Percentiles rank a stretch among this genome's conserved stretches.
These are phyloP conservation scores for Myotis findleyi DNA, from an alignment of 2,797 vertebrate genomes.

Conservation along the genomic window DNA sequence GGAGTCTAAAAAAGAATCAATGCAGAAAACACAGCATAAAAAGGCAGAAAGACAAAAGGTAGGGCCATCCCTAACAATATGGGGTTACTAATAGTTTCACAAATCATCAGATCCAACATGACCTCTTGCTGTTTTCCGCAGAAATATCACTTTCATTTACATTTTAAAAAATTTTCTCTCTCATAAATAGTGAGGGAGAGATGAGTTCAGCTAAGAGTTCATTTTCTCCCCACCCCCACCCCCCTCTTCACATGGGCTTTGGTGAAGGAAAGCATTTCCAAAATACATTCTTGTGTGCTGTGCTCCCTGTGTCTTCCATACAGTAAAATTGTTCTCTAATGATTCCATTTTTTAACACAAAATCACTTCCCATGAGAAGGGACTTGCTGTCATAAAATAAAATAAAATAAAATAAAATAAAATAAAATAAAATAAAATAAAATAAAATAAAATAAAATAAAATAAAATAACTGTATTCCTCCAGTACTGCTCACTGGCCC, in stretches of 20 bases:
- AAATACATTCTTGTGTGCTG: constrained; percentile 25
- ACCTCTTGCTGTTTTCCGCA: constrained; percentile 69
- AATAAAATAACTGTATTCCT: background rate
- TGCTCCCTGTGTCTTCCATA: background rate
- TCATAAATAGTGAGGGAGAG: constrained; percentile 49
- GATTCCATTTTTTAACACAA: constrained; percentile 45
- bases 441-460: too few relatives aligned
- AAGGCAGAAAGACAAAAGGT: constrained; percentile 21
- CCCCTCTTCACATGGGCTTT: background rate
- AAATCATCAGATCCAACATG: constrained; percentile 73
- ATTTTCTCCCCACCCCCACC: constrained; percentile 23
- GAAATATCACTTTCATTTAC: constrained; percentile 75
- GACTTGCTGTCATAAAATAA: background rate
- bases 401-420: too few relatives aligned
- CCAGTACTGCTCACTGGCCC: background rate
- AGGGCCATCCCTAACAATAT: constrained; percentile 44
- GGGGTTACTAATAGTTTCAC: constrained; percentile 73
- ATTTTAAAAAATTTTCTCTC: constrained; percentile 51
- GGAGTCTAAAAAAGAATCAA: constrained; percentile 51
- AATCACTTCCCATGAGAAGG: background rate
- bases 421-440: too few relatives aligned
- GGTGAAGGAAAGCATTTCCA: constrained; percentile 56
- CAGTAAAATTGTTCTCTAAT: constrained; percentile 51
- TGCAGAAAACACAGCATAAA: constrained; percentile 29
- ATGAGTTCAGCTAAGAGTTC: constrained; percentile 60